Conservation (phyloP, 2,113 vertebrate species). For the Chionis minor region DNA sequence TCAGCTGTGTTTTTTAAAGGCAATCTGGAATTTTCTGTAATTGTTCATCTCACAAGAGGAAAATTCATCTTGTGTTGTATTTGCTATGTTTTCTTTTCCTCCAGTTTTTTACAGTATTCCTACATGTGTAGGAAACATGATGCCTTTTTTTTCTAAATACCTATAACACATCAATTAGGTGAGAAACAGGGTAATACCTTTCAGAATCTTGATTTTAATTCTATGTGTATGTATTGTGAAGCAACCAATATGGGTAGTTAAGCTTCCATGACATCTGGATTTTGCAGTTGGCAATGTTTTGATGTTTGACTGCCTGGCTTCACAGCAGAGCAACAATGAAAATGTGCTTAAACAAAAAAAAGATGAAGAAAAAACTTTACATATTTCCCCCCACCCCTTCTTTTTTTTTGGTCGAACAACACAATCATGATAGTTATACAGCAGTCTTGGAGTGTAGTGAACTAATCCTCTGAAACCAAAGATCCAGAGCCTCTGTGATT, state of each 20-base stretch:
- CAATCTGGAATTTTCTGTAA: neutral
- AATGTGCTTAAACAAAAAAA: neutral
- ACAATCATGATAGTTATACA: neutral
- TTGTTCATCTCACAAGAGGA: neutral
- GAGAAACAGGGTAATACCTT: neutral
- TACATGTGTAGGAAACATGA: neutral
- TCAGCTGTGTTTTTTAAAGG: neutral
- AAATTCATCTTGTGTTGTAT: neutral
- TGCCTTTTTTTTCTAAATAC: neutral
- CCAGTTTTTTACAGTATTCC: neutral
- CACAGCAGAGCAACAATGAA: neutral
- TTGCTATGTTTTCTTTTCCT: neutral
- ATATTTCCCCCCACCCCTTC: neutral
- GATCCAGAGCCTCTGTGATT: neutral
- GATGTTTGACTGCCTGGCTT: neutral
- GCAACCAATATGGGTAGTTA: neutral
- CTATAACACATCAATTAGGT: neutral
- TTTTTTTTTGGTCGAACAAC: neutral
- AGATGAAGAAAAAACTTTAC: neutral
- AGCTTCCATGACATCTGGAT: conserved; percentile 5
- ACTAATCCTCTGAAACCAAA: neutral
- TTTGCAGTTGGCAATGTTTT: neutral
- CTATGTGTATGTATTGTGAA: neutral
- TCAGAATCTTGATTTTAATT: neutral
- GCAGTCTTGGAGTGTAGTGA: neutral